phyloP scores from a whole-genome alignment of 2,113 vertebrate species.

The Syrmaticus mikado region DNA sequence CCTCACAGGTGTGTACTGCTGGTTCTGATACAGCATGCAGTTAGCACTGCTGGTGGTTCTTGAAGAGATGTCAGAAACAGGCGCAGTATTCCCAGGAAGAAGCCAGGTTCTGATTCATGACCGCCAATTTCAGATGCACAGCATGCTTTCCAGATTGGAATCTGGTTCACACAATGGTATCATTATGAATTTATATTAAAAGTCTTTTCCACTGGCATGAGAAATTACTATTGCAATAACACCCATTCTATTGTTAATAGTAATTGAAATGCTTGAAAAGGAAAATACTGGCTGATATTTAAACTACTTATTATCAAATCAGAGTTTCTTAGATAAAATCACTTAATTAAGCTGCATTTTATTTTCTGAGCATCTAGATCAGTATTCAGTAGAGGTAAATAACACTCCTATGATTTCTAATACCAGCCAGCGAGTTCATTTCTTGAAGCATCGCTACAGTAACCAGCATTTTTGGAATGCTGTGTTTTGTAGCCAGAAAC shows the following conservation, averaged over 20 bases:
- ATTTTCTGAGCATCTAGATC: constrained; percentile 53
- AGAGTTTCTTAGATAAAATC: constrained; percentile 58
- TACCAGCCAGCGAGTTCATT: constrained; percentile 15
- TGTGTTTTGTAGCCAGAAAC: not conserved
- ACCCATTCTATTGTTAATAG: constrained; percentile 26
- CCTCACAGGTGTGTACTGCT: not conserved
- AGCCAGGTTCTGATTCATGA: not conserved
- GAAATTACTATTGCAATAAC: constrained; percentile 30
- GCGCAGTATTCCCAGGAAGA: not conserved
- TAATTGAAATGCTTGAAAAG: constrained; percentile 51
- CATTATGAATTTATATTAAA: constrained; percentile 50
- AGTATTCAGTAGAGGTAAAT: constrained; percentile 54
- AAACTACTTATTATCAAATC: constrained; percentile 64
- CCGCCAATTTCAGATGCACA: not conserved
- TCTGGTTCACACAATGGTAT: constrained; percentile 23
- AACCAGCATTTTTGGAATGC: constrained; percentile 18
- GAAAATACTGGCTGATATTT: constrained; percentile 52
- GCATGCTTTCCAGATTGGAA: not conserved
- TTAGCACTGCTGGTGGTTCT: not conserved
- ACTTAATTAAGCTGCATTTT: constrained; percentile 61
- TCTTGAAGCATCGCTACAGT: constrained; percentile 46
- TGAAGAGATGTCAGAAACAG: not conserved
- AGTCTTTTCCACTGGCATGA: constrained; percentile 33
- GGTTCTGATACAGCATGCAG: not conserved
- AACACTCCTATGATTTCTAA: constrained; percentile 51